Percentiles rank a stretch among this genome's conserved stretches.
Conservation (phyloP, 2,113 vertebrate species). For the Tapirus terrestris region DNA sequence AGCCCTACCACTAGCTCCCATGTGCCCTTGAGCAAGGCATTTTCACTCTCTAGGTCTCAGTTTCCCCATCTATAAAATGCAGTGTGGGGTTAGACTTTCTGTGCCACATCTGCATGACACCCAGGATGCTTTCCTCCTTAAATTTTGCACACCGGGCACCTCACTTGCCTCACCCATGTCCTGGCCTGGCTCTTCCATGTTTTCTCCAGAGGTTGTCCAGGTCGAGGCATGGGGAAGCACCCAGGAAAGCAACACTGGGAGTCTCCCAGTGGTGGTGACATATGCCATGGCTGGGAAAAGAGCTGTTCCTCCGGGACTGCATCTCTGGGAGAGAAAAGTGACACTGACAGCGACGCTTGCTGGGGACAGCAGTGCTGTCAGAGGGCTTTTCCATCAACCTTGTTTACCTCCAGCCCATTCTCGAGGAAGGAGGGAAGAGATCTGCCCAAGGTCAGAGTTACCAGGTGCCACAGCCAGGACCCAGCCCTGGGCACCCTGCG, state of each 20-base stretch:
- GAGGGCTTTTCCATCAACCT: background rate
- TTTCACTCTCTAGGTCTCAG: background rate
- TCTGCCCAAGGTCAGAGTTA: background rate
- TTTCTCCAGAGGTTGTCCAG: background rate
- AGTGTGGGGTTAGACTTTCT: background rate
- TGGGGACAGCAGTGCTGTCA: background rate
- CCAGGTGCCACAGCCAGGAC: background rate
- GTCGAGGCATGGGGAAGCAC: background rate
- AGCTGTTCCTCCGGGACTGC: background rate
- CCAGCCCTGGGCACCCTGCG: background rate
- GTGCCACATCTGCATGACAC: no score
- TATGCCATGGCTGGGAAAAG: background rate
- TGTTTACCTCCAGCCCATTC: background rate
- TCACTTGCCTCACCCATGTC: background rate
- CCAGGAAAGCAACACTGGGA: background rate
- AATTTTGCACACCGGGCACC: background rate
- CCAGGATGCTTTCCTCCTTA: background rate
- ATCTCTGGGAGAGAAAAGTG: background rate
- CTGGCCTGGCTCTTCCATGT: rapidly evolving
- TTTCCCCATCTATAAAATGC: background rate
- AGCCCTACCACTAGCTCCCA: background rate
- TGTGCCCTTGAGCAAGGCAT: background rate
- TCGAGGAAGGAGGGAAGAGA: background rate
- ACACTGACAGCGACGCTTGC: background rate
- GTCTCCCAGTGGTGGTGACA: background rate